phyloP scores from a whole-genome alignment of 37 sponge, comb jelly and placozoan genomes.

The Chondrilla cf. caribensis region DNA sequence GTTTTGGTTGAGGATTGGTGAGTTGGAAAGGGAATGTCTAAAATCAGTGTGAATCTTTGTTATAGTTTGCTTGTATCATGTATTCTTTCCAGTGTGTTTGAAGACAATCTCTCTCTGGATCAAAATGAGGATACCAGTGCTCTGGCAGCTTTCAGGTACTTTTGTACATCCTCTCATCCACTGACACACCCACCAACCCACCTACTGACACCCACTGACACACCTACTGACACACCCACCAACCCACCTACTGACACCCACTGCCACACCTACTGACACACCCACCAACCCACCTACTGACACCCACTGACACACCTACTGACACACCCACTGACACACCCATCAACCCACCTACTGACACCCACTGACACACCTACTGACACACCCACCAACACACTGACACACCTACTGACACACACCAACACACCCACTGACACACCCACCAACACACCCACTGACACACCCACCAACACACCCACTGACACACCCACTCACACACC shows the following conservation, averaged over 20 bases:
- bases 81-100: conserved; percentile 37
- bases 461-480: neutral
- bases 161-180: neutral
- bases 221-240: neutral
- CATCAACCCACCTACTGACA: neutral
- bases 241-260: neutral
- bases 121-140: conserved; percentile 60
- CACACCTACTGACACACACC: too few species aligned
- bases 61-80: too few species aligned
- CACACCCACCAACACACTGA: neutral
- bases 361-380: neutral
- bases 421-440: neutral
- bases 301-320: neutral
- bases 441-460: neutral
- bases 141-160: conserved; percentile 54
- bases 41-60: too few species aligned
- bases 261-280: neutral
- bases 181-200: neutral
- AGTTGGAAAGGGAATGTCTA: neutral
- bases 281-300: neutral
- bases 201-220: neutral
- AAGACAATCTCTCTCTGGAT: conserved; percentile 58
- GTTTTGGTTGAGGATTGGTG: conserved; percentile 58
- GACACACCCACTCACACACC: neutral
- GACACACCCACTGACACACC: neutral